Conservation (phyloP, 1,140 invertebrate genomes). For the Diachasmimorpha longicaudata region DNA sequence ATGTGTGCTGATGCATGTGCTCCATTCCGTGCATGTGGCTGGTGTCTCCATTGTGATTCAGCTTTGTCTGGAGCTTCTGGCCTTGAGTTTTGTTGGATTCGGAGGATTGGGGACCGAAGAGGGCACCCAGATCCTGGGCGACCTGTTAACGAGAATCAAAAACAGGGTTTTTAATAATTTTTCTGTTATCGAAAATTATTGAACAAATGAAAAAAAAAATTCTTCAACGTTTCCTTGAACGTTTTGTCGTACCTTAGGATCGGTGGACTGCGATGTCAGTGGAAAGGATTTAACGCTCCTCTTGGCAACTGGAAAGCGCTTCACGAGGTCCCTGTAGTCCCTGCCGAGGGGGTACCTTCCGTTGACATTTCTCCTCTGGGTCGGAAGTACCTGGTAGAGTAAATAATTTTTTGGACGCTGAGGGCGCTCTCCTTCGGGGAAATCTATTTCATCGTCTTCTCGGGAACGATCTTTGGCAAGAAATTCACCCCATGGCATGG, state of each 20-base stretch:
- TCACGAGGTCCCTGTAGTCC: constrained; percentile 44
- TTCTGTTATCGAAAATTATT: not conserved
- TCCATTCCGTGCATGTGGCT: constrained; percentile 34
- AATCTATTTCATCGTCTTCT: constrained; percentile 36
- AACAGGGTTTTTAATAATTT: not conserved
- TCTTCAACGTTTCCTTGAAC: not conserved
- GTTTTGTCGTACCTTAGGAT: constrained; percentile 55
- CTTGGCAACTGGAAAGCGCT: constrained; percentile 51
- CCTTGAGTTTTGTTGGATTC: constrained; percentile 32
- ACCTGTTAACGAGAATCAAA: constrained; percentile 38
- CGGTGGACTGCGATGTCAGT: constrained; percentile 42
- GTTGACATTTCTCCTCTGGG: constrained; percentile 50
- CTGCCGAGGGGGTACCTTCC: constrained; percentile 45
- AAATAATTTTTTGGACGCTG: constrained; percentile 33
- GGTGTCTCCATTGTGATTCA: constrained; percentile 21
- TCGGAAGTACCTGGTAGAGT: constrained; percentile 20
- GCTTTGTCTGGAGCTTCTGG: constrained; percentile 40
- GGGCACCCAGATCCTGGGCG: constrained; percentile 50
- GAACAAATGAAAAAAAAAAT: not conserved
- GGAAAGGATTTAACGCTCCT: constrained; percentile 48
- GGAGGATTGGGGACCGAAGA: constrained; percentile 46
- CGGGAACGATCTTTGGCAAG: constrained; percentile 19
- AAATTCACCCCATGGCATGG: constrained; percentile 36
- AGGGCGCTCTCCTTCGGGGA: constrained; percentile 34
- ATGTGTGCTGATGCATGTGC: constrained; percentile 45